Base-by-base conservation (phyloP, 1,140 invertebrate species). In the Drosophila suzukii region DNA sequence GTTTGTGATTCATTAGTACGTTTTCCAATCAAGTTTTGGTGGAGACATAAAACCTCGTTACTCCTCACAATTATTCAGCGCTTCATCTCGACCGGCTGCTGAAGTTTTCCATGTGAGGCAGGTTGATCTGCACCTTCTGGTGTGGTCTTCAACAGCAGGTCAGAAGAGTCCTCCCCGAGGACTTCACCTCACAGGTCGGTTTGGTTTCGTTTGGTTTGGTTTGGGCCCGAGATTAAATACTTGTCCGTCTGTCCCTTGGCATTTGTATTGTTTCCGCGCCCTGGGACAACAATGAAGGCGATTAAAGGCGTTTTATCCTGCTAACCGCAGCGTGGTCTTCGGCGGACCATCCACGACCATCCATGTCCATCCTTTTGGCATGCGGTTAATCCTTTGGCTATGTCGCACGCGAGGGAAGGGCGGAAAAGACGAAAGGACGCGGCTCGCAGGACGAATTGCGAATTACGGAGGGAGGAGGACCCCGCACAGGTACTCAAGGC, bases 381-480 rank as follows among this genome's bases (percentile, higher is more conserved):
- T 91, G 83, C 78, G 88, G 77, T 88, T 91, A 91, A 91, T 91
- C 88, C 88, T 88, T 91, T 91, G 71, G 88, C 88, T 76, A 89
- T 81, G 74, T 89, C 78, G 84, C 77, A 72, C 80, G 76, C 80
- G 59, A 71, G 47, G 51, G 12, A 53, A 56, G 68, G 51, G 68
- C 50, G 68, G 50, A 47, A 39, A 73, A 74, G 51, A 54, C 68
- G 36, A 67, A 50, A 50, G 44, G 56, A 60, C 55, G 3, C 13
- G 11, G 51, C 51, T 43, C 17, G 38, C 27, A 41, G 41, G 41
- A 43, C 41, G 41, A 17, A 43, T 17, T 17, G 10, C 41, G 41
- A 17, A 43, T 8, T 8, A 43, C 41, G 41, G 15, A 41, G 41
- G 38, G 12, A 24, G 17, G 8, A 24, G 63, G 63, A 34, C 32